Evolutionary conservation across 2,888 invertebrate genomes (phyloP).

Genomic region (Thymelicus lineola): DNA sequence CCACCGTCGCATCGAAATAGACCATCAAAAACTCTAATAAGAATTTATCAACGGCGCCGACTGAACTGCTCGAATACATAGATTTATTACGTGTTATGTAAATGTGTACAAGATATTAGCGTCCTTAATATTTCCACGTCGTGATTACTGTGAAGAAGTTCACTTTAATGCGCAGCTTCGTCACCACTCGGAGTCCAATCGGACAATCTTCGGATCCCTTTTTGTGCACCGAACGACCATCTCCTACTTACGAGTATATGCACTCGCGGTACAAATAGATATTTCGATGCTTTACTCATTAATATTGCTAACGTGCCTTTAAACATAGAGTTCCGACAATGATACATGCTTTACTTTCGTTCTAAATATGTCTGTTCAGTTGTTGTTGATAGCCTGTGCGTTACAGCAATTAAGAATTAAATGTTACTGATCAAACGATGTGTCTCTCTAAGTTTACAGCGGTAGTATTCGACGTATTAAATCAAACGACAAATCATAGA

Average conservation of each 20-base stretch:
- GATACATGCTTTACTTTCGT: conserved; percentile 39
- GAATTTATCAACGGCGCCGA: conserved; percentile 77
- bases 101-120: conserved; percentile 81
- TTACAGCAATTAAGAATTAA: conserved; percentile 38
- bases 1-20: conserved; percentile 62
- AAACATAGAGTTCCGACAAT: conserved; percentile 39
- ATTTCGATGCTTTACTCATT: conserved; percentile 40
- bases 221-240: conserved; percentile 60
- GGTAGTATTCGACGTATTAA: conserved; percentile 23
- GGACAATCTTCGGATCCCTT: conserved; percentile 65
- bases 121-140: conserved; percentile 82
- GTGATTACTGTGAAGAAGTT: conserved; percentile 76
- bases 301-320: conserved; percentile 40
- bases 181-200: conserved; percentile 61
- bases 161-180: conserved; percentile 61
- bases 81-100: conserved; percentile 83
- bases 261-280: conserved; percentile 39
- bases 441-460: conserved; percentile 32
- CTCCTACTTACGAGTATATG: conserved; percentile 28
- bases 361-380: conserved; percentile 38
- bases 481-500: conserved; percentile 20
- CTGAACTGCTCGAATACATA: conserved; percentile 60
- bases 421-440: conserved; percentile 38
- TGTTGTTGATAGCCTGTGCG: conserved; percentile 32
- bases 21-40: conserved; percentile 69